Evolutionary conservation across 2,888 invertebrate species (phyloP), one percentile per base, ranked within the genome.

Genomic region (Melangyna quadrimaculata): DNA sequence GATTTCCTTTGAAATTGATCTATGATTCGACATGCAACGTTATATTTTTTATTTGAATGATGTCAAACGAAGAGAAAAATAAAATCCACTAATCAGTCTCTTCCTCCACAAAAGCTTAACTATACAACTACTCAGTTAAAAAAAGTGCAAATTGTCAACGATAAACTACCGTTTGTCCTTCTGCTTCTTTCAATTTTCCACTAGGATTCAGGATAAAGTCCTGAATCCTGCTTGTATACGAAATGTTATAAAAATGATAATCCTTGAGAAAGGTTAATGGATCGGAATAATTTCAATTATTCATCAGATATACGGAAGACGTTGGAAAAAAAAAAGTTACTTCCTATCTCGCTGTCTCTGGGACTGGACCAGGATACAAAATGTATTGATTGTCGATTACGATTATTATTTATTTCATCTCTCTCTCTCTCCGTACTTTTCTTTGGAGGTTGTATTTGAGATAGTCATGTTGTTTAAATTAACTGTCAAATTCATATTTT

Each of bases 211-310:
- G 61, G 53, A 74, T 14, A 45, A 48, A 48, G 59, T 61, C 14
- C n/a, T n/a, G n/a, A n/a, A n/a, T n/a, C 19, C 14, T 27, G 22
- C 51, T 19, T 45, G 10, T 51, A 29, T 51, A 71, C 10, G 27
- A 69, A 59, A 32, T 14, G 37, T 35, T 69, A 53, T 43, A 40
- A 51, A 61, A 73, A 73, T 53, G 45, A 40, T 40, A 51, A 78
- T 75, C 61, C 80, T 72, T 80, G 70, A 77, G 71, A 84, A 75
- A 71, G 74, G 70, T 79, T 84, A 79, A 84, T 84, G 83, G 83
- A 79, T 71, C 79, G 83, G 67, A 84, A 84, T 84, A 84, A 79
- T 79, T 75, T 79, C 59, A 74, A 79, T 84, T 79, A 84, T 79
- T 84, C 79, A 78, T 84, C 74, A 43, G 79, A 59, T 84, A 59